A percentile compares a stretch with the other conserved stretches of the same genome.
phyloP scores from a whole-genome alignment of 1,140 invertebrate species.

The Pseudachorutes palmiensis region DNA sequence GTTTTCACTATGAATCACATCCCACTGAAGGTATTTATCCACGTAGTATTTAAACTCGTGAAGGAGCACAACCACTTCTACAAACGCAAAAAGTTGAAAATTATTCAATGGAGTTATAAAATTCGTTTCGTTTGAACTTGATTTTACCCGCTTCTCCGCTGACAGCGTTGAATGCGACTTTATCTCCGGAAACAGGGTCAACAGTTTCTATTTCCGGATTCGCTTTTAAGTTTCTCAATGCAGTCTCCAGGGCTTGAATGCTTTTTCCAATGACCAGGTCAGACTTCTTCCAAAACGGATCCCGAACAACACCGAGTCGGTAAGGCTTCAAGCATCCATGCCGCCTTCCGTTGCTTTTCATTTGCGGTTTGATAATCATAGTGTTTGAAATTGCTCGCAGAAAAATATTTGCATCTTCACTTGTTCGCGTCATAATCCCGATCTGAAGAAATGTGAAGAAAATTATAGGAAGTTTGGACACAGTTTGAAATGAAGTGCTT shows the following conservation, averaged over 20 bases:
- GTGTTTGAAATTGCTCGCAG: conserved; percentile 5
- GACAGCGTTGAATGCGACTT: background rate
- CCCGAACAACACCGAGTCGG: conserved; percentile 12
- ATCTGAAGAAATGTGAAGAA: conserved; percentile 1
- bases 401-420: conserved; percentile 8
- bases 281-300: conserved; percentile 16
- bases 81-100: background rate
- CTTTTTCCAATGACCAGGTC: conserved; percentile 4
- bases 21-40: background rate
- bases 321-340: background rate
- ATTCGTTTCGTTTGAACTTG: too few relatives aligned
- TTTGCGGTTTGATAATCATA: too few relatives aligned
- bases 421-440: conserved; percentile 15
- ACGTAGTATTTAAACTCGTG: conserved; percentile 2
- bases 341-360: background rate
- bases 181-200: background rate
- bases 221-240: background rate
- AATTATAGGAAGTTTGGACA: background rate
- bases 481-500: background rate
- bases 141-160: background rate
- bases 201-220: background rate
- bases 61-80: conserved; percentile 1
- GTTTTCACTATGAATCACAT: background rate
- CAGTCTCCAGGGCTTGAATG: background rate
- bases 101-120: background rate